phyloP scores from a whole-genome alignment of 2,888 invertebrate genomes.

The Lithophane socia region DNA sequence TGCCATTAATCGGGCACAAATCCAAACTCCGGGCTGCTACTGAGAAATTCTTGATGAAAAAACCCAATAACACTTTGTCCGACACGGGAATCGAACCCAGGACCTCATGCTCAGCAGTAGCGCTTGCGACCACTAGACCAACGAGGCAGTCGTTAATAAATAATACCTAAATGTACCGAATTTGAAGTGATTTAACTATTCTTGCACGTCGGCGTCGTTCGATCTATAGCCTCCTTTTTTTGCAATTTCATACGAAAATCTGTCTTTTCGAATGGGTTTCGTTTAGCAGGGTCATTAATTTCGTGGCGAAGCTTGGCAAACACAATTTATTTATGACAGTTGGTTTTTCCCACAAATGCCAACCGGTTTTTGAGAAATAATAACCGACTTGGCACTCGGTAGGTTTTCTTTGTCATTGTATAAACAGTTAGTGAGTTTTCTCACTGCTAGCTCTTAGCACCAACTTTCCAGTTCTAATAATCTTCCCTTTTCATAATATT shows the following conservation, averaged over 20 bases:
- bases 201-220: background rate
- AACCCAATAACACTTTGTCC: too few relatives aligned
- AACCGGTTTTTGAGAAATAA: background rate
- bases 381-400: conserved; percentile 7
- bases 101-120: too few relatives aligned
- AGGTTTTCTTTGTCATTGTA: background rate
- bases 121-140: too few relatives aligned
- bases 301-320: background rate
- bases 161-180: conserved; percentile 21
- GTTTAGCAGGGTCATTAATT: background rate
- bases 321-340: background rate
- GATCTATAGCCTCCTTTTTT: background rate
- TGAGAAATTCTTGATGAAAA: too few relatives aligned
- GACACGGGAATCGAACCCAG: too few relatives aligned
- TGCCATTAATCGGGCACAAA: too few relatives aligned
- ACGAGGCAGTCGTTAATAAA: conserved; percentile 26
- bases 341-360: background rate
- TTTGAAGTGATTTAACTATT: conserved; percentile 6
- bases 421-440: conserved; percentile 1
- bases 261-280: background rate
- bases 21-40: too few relatives aligned
- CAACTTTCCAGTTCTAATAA: background rate
- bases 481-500: background rate
- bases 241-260: background rate
- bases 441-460: too few relatives aligned